A percentile compares a stretch with the other conserved stretches of the same genome.
phyloP scores from a whole-genome alignment of 2,113 vertebrate genomes.

The Trachemys scripta region DNA sequence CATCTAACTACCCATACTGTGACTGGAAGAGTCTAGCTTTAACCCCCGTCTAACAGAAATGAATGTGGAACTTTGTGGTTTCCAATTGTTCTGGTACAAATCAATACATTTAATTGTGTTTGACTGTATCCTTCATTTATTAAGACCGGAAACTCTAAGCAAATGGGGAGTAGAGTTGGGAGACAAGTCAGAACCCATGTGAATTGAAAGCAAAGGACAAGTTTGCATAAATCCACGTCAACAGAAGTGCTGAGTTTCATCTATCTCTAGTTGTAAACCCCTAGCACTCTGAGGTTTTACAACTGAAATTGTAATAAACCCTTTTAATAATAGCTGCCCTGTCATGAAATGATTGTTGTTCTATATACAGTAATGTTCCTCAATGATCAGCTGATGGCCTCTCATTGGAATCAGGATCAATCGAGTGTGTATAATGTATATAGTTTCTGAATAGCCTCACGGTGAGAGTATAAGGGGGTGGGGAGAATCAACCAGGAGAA shows the following conservation, averaged over 20 bases:
- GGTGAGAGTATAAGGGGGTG: neutral
- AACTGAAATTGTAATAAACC: neutral
- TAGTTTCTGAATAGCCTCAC: neutral
- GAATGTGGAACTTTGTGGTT: neutral
- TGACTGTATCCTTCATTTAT: neutral
- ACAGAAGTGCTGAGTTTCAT: neutral
- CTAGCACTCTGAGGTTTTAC: too few species aligned
- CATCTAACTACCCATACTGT: neutral
- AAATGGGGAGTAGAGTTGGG: neutral
- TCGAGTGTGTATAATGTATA: neutral
- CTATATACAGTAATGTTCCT: neutral
- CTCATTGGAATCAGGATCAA: neutral
- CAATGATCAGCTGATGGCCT: neutral
- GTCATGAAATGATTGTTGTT: neutral
- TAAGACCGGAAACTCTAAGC: neutral
- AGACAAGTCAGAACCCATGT: neutral
- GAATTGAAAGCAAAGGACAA: neutral
- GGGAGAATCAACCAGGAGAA: accelerated
- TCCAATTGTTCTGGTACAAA: neutral
- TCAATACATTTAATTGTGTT: neutral
- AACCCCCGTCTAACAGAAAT: too few species aligned
- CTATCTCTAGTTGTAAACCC: neutral
- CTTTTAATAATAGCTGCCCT: neutral
- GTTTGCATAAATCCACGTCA: neutral
- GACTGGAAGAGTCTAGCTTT: neutral